Evolutionary conservation across 2,888 invertebrate genomes (phyloP).

Genomic region (Athalia cordata): DNA sequence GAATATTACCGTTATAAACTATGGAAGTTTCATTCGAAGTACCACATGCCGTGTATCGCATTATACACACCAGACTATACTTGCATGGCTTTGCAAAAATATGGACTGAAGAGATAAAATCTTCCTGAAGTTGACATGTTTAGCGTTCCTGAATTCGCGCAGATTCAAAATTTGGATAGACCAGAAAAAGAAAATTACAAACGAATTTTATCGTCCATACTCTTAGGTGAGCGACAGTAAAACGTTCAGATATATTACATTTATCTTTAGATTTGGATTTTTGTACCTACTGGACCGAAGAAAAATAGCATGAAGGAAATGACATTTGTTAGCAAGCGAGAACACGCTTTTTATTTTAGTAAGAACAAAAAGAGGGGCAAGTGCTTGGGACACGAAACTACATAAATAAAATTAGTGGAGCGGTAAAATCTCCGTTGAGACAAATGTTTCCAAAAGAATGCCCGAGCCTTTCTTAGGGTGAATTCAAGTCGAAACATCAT

Average conservation of each 20-base stretch:
- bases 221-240: no score
- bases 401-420: conserved; percentile 30
- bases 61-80: conserved; percentile 7
- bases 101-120: conserved; percentile 1
- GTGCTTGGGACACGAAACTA: conserved; percentile 15
- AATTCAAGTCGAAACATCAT: conserved; percentile 28
- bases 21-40: conserved; percentile 2
- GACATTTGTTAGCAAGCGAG: background rate
- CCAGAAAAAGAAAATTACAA: no score
- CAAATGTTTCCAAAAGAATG: conserved; percentile 17
- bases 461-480: conserved; percentile 2
- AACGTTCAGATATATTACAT: no score
- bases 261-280: no score
- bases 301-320: background rate
- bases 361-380: background rate
- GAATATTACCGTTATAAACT: background rate
- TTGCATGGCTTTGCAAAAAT: background rate
- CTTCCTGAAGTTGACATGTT: background rate
- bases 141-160: no score
- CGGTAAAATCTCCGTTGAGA: conserved; percentile 13
- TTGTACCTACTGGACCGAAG: background rate
- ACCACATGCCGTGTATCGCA: background rate
- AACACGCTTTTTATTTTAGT: background rate
- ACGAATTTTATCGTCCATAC: no score
- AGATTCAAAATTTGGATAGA: no score